Evolutionary conservation across 2,113 vertebrate species (phyloP).

Genomic region (Hoplias malabaricus): DNA sequence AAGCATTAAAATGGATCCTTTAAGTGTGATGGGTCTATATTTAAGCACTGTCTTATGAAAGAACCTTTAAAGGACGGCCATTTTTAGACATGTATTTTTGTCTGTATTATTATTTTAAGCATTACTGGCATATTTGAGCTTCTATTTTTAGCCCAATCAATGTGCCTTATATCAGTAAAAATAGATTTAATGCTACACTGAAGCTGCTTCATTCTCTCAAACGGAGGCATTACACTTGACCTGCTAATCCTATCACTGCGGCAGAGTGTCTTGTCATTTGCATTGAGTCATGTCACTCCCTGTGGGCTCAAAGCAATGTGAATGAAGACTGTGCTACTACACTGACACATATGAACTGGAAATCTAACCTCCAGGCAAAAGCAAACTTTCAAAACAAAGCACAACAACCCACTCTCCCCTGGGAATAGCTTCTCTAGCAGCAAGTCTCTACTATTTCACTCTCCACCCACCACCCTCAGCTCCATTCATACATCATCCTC

Average conservation of each 20-base stretch:
- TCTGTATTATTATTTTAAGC: background rate
- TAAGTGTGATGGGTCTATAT: background rate
- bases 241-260: background rate
- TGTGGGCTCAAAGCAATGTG: slow-evolving; percentile 5
- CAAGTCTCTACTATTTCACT: slow-evolving; percentile 30
- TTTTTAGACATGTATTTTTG: background rate
- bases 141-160: background rate
- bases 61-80: background rate
- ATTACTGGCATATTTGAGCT: no score
- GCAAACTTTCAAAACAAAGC: slow-evolving; percentile 23
- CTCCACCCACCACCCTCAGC: background rate
- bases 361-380: slow-evolving; percentile 21
- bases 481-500: slow-evolving; percentile 11
- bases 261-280: slow-evolving; percentile 7
- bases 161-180: background rate
- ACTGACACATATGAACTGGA: slow-evolving; percentile 19
- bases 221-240: background rate
- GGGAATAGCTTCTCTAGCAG: slow-evolving; percentile 18
- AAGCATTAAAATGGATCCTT: background rate
- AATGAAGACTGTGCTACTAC: slow-evolving; percentile 22
- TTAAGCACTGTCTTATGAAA: background rate
- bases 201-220: background rate
- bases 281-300: slow-evolving; percentile 12
- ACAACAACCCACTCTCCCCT: slow-evolving; percentile 18
- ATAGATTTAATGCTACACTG: background rate